phyloP scores from a whole-genome alignment of 2,797 vertebrate species.

The Alcedo quadribrachys region DNA sequence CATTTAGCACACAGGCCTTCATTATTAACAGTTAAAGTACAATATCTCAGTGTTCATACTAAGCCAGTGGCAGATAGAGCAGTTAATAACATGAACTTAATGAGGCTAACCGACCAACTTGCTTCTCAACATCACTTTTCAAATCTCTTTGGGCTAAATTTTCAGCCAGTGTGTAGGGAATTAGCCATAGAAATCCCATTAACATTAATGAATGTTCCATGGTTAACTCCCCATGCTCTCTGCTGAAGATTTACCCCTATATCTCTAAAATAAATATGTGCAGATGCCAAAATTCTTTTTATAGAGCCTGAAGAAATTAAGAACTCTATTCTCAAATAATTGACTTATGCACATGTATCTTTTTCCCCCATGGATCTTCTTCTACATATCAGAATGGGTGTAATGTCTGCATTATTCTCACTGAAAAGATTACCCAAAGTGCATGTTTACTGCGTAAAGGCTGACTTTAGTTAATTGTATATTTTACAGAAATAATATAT shows the following conservation, averaged over 20 bases:
- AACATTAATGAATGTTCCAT: constrained; percentile 65
- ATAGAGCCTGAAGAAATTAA: constrained; percentile 60
- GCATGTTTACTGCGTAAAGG: constrained; percentile 34
- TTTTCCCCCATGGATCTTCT: constrained; percentile 5
- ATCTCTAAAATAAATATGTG: constrained; percentile 65
- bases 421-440: constrained; percentile 71
- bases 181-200: constrained; percentile 70
- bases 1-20: neutral
- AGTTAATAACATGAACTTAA: constrained; percentile 64
- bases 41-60: constrained; percentile 9
- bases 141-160: constrained; percentile 73
- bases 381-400: constrained; percentile 49
- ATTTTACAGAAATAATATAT: constrained; percentile 51
- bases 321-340: constrained; percentile 58
- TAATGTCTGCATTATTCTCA: constrained; percentile 60
- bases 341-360: neutral
- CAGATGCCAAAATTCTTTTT: constrained; percentile 53
- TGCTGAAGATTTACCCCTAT: constrained; percentile 56
- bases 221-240: constrained; percentile 52
- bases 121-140: constrained; percentile 58
- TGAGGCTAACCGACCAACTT: constrained; percentile 51
- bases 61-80: constrained; percentile 46
- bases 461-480: constrained; percentile 17
- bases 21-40: constrained; percentile 40
- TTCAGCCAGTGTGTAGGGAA: constrained; percentile 64